phyloP scores from a whole-genome alignment of 1,140 invertebrate species.

The Microvelia longipes region DNA sequence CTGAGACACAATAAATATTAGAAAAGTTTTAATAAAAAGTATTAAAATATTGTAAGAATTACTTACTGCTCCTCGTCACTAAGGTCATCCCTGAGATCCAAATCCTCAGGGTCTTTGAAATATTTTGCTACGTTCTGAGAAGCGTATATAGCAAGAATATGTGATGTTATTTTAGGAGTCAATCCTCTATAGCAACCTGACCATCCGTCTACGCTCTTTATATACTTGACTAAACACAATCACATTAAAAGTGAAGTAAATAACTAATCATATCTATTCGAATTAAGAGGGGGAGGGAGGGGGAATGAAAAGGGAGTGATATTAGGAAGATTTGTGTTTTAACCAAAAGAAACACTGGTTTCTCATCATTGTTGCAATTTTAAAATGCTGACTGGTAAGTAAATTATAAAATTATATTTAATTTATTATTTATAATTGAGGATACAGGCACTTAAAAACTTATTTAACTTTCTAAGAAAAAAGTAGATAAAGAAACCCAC shows the following conservation, averaged over 20 bases:
- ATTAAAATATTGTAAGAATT: neutral
- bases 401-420: no score
- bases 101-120: slow-evolving; percentile 3
- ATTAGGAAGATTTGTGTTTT: neutral
- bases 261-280: neutral
- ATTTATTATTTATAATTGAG: no score
- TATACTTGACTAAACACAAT: slow-evolving; percentile 50
- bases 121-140: neutral
- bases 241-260: slow-evolving; percentile 3
- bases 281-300: neutral
- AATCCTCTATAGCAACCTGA: slow-evolving; percentile 45
- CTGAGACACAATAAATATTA: no score
- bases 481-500: no score
- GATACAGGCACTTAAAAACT: no score
- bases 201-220: slow-evolving; percentile 66
- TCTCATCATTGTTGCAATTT: neutral
- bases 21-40: no score
- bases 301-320: neutral
- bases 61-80: slow-evolving; percentile 14
- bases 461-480: no score
- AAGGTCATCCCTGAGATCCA: slow-evolving; percentile 10
- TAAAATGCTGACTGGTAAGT: no score
- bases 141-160: slow-evolving; percentile 6
- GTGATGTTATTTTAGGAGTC: slow-evolving; percentile 10
- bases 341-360: neutral